Percentiles rank a stretch among this genome's conserved stretches.
Conservation (phyloP, 2,888 invertebrate genomes). For the Salticus scenicus region DNA sequence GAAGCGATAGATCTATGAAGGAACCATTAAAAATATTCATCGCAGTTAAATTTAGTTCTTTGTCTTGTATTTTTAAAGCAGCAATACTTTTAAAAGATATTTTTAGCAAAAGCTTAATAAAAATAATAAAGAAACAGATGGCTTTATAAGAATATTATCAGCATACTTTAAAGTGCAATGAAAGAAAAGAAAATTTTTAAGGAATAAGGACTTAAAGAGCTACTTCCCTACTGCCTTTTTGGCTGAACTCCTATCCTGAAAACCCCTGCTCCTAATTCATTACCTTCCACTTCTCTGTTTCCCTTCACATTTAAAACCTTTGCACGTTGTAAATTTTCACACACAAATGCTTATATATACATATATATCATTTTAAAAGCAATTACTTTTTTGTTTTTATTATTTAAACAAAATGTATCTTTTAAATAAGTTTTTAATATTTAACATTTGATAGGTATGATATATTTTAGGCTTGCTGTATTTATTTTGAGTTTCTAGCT, state of each 20-base stretch:
- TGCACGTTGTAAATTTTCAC: slow-evolving; percentile 47
- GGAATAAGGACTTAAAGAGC: not conserved
- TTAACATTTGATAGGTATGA: slow-evolving; percentile 21
- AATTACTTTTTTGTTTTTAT: not conserved
- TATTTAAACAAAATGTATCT: not conserved
- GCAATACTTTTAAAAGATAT: not conserved
- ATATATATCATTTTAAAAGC: slow-evolving; percentile 2
- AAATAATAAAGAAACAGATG: not conserved
- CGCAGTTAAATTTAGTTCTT: not conserved
- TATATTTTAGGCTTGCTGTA: slow-evolving; percentile 8
- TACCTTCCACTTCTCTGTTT: slow-evolving; percentile 32
- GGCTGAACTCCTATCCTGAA: slow-evolving; percentile 5
- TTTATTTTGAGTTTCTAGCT: slow-evolving; percentile 14
- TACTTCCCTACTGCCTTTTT: not conserved
- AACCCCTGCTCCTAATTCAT: slow-evolving; percentile 14
- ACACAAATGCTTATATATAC: slow-evolving; percentile 16
- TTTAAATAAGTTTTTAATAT: not conserved
- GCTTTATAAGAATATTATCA: too few relatives aligned
- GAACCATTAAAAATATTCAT: too few relatives aligned
- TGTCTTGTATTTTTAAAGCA: not conserved
- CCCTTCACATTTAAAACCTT: slow-evolving; percentile 45
- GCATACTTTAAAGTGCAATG: too few relatives aligned
- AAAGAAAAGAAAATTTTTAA: not conserved
- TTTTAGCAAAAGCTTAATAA: not conserved
- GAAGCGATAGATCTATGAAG: too few relatives aligned